Evolutionary conservation across 2,888 invertebrate genomes (phyloP).

Genomic region (Tipula helvola): DNA sequence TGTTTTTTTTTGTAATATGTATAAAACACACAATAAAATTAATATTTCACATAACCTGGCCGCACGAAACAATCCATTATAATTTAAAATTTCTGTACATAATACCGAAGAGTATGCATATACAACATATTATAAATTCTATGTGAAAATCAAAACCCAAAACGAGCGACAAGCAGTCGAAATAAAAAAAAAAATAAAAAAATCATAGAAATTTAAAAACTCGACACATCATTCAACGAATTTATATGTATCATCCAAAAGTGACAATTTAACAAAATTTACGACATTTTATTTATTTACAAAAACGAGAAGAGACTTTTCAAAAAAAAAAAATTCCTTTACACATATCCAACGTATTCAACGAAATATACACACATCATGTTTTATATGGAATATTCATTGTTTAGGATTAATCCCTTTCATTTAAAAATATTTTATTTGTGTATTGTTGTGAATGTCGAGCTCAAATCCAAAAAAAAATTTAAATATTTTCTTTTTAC

Average conservation of each 20-base stretch:
- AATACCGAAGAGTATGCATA: background rate
- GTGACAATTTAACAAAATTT: slow-evolving; percentile 4
- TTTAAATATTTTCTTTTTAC: background rate
- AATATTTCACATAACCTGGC: background rate
- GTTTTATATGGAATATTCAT: background rate
- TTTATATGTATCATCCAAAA: background rate
- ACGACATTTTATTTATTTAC: background rate
- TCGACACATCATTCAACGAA: slow-evolving; percentile 4
- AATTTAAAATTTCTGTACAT: background rate
- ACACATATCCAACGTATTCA: background rate
- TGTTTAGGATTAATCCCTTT: slow-evolving; percentile 4
- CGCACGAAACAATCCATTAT: background rate
- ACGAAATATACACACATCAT: background rate
- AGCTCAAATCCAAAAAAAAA: background rate
- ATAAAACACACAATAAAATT: background rate
- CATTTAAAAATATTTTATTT: background rate
- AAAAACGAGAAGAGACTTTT: background rate
- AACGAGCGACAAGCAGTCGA: background rate
- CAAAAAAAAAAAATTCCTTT: background rate
- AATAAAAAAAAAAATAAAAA: background rate
- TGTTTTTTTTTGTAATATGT: background rate
- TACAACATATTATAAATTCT: background rate
- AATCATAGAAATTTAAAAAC: background rate
- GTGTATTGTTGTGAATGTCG: background rate
- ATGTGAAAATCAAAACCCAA: background rate